These are phyloP conservation scores for Pomatorhinus ruficollis DNA, from an alignment of 2,113 vertebrate species.

Conservation along the genomic window DNA sequence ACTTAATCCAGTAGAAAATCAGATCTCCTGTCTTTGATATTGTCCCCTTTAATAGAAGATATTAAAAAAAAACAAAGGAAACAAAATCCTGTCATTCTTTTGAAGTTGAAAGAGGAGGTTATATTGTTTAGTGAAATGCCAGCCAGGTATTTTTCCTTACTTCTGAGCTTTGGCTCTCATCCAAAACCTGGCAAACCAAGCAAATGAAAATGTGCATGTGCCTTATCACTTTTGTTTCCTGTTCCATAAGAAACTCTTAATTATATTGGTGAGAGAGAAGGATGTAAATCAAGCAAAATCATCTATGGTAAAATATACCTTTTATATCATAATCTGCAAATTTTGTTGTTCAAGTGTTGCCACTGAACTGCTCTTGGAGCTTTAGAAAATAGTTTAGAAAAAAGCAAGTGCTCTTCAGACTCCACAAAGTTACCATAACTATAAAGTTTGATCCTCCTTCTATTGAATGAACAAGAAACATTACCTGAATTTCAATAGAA, in stretches of 20 bases:
- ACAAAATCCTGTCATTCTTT: not conserved
- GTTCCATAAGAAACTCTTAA: not conserved
- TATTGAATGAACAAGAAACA: not conserved
- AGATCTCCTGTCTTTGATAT: not conserved
- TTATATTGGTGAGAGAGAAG: not conserved
- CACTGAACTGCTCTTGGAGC: not conserved
- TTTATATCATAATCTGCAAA: not conserved
- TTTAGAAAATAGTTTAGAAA: not conserved
- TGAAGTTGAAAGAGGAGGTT: slow-evolving; percentile 1
- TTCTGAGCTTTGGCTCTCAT: not conserved
- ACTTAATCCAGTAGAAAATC: slow-evolving; percentile 2
- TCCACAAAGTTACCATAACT: not conserved
- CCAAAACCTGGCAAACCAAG: not conserved
- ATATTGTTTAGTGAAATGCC: not conserved
- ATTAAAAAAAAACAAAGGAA: not conserved
- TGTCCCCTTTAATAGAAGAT: not conserved
- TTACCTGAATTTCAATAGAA: not conserved
- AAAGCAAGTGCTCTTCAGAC: not conserved
- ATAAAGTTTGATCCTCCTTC: not conserved
- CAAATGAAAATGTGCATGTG: not conserved
- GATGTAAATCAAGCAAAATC: not conserved
- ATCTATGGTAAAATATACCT: not conserved
- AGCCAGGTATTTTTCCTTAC: not conserved
- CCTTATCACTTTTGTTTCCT: not conserved
- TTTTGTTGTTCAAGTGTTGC: not conserved